Evolutionary conservation across 2,113 vertebrate species (phyloP), one percentile per base, ranked within the genome.

Genomic region (Podarcis muralis): DNA sequence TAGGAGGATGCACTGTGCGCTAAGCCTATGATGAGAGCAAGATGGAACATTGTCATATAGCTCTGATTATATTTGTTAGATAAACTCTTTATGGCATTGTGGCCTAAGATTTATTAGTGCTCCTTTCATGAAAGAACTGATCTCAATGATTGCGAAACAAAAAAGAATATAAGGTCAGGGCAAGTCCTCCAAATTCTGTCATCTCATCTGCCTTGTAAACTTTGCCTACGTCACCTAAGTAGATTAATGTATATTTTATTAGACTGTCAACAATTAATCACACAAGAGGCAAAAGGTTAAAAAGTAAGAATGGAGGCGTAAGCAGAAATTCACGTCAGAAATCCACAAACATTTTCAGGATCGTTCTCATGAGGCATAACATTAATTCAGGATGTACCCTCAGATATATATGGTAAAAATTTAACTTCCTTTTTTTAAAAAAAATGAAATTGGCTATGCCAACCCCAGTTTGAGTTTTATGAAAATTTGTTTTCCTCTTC

Each of bases 41-140:
- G 59, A 62, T 62, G 59, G 59, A 62, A 62, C 59, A 62, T 5
- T 62, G 71, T 13, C 35, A 62, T 75, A 30, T 65, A 75, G 53
- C n/a, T 62, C 9, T 59, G 57, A 22, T 81, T 18, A 8, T 81
- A 62, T 81, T 27, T 32, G 53, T 85, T 48, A 85, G 15, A 35
- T 16, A 76, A 85, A 85, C 57, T 62, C 35, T 40, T 76, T 85
- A 76, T 62, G 72, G 71, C 32, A 48, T 59, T 85, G 83, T 84
- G 71, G 32, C 48, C 23, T 27, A 40, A 76, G 72, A 62, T 76
- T 75, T 85, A 85, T 75, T 62, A 85, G 69, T 25, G 11, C 53
- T 85, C 48, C 53, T 75, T 65, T 25, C 59, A 35, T 18, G 22
- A 74, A 57, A 72, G 15, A 59, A 75, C 84, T 62, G 23, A 27